Conservation (phyloP, 2,797 vertebrate genomes). For the Macrochelys suwanniensis region DNA sequence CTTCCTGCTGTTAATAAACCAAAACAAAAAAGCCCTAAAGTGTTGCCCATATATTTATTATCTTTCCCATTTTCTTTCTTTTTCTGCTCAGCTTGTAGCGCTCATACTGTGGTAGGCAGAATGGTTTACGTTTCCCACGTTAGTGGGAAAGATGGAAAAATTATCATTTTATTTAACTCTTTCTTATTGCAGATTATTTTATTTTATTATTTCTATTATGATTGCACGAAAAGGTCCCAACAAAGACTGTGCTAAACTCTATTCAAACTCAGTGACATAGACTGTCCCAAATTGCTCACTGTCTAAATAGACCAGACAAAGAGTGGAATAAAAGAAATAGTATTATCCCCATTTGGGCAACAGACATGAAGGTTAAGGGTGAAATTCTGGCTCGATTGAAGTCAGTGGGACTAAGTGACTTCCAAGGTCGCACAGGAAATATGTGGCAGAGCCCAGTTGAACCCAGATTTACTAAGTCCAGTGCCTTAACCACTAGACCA, state of each 20-base stretch:
- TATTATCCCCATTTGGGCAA: background rate
- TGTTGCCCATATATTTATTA: background rate
- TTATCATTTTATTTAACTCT: background rate
- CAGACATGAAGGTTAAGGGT: background rate
- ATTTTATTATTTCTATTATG: background rate
- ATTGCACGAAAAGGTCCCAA: background rate
- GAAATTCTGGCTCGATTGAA: background rate
- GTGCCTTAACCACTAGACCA: background rate
- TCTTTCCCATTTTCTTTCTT: background rate
- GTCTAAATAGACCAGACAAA: background rate
- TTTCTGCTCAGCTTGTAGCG: background rate
- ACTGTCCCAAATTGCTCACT: background rate
- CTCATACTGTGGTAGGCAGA: background rate
- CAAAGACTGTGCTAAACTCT: too few relatives aligned
- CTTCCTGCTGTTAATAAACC: background rate
- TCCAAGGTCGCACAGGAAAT: background rate
- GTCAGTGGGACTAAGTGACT: background rate
- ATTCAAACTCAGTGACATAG: background rate
- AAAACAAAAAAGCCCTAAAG: background rate
- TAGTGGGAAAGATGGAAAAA: background rate
- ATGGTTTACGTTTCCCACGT: background rate
- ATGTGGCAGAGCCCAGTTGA: background rate
- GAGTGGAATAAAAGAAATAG: background rate
- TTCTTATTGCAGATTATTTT: background rate
- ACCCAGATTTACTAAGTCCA: background rate